These are phyloP conservation scores for Tipula confusa DNA, from an alignment of 2,888 invertebrate genomes.

Conservation along the genomic window DNA sequence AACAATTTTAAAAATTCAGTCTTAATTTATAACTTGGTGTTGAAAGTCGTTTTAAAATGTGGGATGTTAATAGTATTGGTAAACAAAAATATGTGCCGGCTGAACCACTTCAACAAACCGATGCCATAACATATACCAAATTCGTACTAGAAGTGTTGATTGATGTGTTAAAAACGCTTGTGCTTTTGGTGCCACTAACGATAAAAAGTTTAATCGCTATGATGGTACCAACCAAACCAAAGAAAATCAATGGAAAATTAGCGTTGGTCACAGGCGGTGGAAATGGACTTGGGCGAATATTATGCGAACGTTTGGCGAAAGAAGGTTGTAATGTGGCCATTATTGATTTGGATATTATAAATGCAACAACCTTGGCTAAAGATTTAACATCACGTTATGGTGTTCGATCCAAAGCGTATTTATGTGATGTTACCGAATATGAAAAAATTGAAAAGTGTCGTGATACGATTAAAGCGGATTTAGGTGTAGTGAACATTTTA, in stretches of 20 bases:
- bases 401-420: conserved; percentile 45
- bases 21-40: no score
- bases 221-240: neutral
- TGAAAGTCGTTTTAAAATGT: neutral
- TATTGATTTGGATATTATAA: conserved; percentile 46
- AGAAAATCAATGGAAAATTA: conserved; percentile 48
- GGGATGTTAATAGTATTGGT: neutral
- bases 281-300: conserved; percentile 51
- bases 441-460: conserved; percentile 45
- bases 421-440: conserved; percentile 48
- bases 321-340: conserved; percentile 49
- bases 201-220: neutral
- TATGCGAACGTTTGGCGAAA: conserved; percentile 47
- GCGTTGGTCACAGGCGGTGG: conserved; percentile 52
- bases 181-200: neutral
- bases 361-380: conserved; percentile 46
- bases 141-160: neutral
- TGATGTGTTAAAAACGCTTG: neutral
- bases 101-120: neutral
- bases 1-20: no score
- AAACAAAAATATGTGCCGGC: neutral
- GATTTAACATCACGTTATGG: conserved; percentile 44
- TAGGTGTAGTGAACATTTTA: conserved; percentile 50
- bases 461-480: conserved; percentile 45
- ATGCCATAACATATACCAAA: neutral